Base-by-base conservation (phyloP, 2,113 vertebrate species). In the Oryctolagus cuniculus region DNA sequence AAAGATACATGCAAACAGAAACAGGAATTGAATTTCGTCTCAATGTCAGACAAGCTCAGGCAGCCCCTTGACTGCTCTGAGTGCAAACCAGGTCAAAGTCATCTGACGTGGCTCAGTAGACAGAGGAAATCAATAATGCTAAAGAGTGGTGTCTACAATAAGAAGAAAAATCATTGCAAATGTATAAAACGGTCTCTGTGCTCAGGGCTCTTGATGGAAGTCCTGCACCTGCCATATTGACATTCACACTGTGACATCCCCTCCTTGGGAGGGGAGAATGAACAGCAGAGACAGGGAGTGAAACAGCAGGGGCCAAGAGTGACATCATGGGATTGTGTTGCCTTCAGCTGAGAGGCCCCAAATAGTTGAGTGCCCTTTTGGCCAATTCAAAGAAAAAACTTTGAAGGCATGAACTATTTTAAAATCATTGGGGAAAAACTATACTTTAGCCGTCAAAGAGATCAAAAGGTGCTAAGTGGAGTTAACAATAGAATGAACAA, bases 111-210 rank as follows among this genome's bases (percentile, higher is more conserved):
- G 73, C 98, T 97, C 78, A 82, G 72, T 55, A 96, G 96, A 91
- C 97, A 92, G 89, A 91, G 92, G 94, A 97, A 96, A 98, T 98
- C 98, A 64, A 98, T 98, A 98, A 98, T 96, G 97, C 95, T 97
- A 96, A 98, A 95, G 6, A 97, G 90, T 55, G 0, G 25, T 10
- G 86, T 75, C 96, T 96, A 73, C 67, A 38, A 0, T 2, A 49
- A 2, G 77, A 73, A 93, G 5, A 96, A 84, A 89, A 96, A 98
- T 95, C 96, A 58, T 87, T 89, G 96, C 93, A 96, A 96, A 97
- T 58, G 82, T 89, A 96, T 67, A 79, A 69, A 90, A 93, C 13
- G 10, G 90, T 91, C 90, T 91, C 96, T 31, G 49, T 5, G 77
- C 17, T 51, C 79, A 24, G 17, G 93, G 25, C 74, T 38, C 92